Evolutionary conservation across 2,888 invertebrate genomes (phyloP), one percentile per base, ranked within the genome.

Genomic region (Phalera bucephala): DNA sequence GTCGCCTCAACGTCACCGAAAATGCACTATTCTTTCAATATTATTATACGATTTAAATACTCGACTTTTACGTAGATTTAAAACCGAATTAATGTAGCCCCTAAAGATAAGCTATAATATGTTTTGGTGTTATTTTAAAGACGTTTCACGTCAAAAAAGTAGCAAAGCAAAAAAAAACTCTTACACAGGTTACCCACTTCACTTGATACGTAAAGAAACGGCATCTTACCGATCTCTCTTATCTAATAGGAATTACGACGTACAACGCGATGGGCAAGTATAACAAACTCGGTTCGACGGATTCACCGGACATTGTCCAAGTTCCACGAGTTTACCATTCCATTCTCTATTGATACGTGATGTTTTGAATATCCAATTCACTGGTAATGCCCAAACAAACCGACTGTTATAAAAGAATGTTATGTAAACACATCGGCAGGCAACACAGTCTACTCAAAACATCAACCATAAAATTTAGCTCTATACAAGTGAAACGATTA

Each of bases 281-380:
- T 62, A 52, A 59, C 53, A 57, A 61, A 64, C 59, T 56, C 40
- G 51, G 57, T 30, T 45, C 39, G 39, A 42, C 66, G 64, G 73
- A 77, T 75, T 56, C 75, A 76, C 75, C 81, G 82, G 81, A 81
- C 83, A 81, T 81, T 69, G 66, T 63, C 59, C 56, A 65, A 71
- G 74, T 74, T 75, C 72, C 72, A 67, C 50, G 60, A 60, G 57
- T 64, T 67, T 66, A 66, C 60, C 54, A 55, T 64, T 58, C 52
- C 52, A 58, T 61, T 49, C 39, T 53, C 53, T 51, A 52, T 52
- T 59, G 53, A 63, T 49, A 56, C 43, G 22, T 43, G 40, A 57
- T 80, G 76, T 81, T 82, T 75, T 77, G 74, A 70, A 72, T 71
- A 71, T 66, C 53, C 36, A 60, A 53, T 59, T 61, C 63, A 52